Base-by-base conservation (phyloP, 2,888 invertebrate genomes). In the Piscicola geometra region DNA sequence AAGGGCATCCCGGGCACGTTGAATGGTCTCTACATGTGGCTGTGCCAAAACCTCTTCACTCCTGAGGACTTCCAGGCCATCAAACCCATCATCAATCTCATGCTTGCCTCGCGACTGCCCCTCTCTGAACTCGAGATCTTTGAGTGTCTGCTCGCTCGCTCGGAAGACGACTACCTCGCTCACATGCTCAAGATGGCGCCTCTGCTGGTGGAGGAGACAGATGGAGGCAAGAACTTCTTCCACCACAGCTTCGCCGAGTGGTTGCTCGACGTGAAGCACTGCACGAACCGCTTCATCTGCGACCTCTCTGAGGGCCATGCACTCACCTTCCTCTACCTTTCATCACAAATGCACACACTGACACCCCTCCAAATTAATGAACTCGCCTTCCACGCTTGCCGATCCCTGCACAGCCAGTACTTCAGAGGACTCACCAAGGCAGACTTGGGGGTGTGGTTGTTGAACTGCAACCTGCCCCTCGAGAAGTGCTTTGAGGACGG, bases 201-300 rank as follows among this genome's bases (percentile, higher is more conserved):
- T 76, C 81, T 83, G 90, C 91, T 60, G 86, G 90, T 76, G 91
- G 93, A 79, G 92, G 94, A 84, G 89, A 90, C 81, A 89, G 92
- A 81, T 71, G 81, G 81, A 5, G 81, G 81, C n/a, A 82, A 82
- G 77, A 88, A 90, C 72, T 88, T 95, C 68, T 95, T 96, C 87
- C 96, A 97, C 86, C 93, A 93, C 84, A 94, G 94, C 78, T 96
- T 96, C 85, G 92, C 94, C 33, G 92, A 92, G 83, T 97, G 97
- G 97, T 87, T 97, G 80, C 87, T 93, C 75, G 97, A 97, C 85
- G 95, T 97, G n/a, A 97, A 97, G 86, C 95, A 97, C 83, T 95
- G 96, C 85, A 97, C 96, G 0, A 91, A 41, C 67, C 28, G 75
- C 28, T 75, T 41, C 86, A 88, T 96, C 79, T 96, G 85, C 79